phyloP scores from a whole-genome alignment of 2,888 invertebrate genomes.

The Phania funesta region DNA sequence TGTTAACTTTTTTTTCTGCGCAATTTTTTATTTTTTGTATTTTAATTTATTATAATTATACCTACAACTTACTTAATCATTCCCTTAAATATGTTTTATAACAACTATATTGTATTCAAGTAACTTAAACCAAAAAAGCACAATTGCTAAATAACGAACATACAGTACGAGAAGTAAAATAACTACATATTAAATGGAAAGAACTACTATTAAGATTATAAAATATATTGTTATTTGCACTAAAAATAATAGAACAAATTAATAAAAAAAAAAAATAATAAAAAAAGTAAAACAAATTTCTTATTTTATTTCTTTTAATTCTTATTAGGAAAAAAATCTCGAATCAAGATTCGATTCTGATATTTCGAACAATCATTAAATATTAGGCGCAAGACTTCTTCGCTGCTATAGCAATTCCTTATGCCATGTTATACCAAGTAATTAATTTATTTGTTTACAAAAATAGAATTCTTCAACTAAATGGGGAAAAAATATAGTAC shows the following conservation, averaged over 20 bases:
- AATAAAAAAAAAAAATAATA: constrained; percentile 51
- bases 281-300: no score
- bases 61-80: not conserved
- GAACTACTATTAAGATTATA: constrained; percentile 40
- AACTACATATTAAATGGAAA: constrained; percentile 37
- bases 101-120: not conserved
- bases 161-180: constrained; percentile 35
- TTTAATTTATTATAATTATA: not conserved
- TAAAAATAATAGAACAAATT: constrained; percentile 54
- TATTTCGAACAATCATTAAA: no score
- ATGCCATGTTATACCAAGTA: no score
- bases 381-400: no score
- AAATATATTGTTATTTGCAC: constrained; percentile 69
- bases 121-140: constrained; percentile 36
- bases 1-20: no score
- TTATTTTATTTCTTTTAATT: no score
- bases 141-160: constrained; percentile 39
- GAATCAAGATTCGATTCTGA: no score
- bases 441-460: no score
- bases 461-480: no score
- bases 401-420: no score
- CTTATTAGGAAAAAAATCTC: no score
- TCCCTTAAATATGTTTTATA: not conserved
- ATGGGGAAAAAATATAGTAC: no score
- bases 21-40: not conserved